These are phyloP conservation scores for Drosophila lowei DNA, from an alignment of 1,140 invertebrate species.

Conservation along the genomic window DNA sequence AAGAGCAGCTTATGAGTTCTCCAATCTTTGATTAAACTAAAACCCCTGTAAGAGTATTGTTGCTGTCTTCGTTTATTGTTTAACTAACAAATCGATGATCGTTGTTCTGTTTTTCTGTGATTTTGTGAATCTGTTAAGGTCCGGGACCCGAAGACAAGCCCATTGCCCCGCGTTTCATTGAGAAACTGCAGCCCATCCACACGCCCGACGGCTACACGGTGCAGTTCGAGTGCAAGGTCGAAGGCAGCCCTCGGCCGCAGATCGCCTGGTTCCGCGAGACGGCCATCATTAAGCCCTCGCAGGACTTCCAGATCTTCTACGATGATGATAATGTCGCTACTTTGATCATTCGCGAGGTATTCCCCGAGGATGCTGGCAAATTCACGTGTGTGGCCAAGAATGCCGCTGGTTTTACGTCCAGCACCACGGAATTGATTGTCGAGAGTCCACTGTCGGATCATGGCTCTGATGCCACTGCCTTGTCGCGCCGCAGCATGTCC, in stretches of 20 bases:
- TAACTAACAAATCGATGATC: conserved; percentile 40
- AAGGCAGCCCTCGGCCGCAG: conserved; percentile 93
- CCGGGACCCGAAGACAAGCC: conserved; percentile 90
- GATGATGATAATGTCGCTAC: conserved; percentile 96
- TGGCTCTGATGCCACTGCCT: conserved; percentile 91
- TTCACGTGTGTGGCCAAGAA: conserved; percentile 99
- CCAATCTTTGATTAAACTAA: too few species aligned
- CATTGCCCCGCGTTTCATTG: conserved; percentile 91
- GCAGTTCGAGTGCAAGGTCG: conserved; percentile 95
- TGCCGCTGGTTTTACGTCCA: conserved; percentile 95
- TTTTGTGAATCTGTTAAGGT: conserved; percentile 85
- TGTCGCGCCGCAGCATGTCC: conserved; percentile 92
- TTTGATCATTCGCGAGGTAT: conserved; percentile 96
- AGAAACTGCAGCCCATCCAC: conserved; percentile 92
- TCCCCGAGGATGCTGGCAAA: conserved; percentile 97
- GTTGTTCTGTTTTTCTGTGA: conserved; percentile 35
- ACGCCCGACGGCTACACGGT: conserved; percentile 94
- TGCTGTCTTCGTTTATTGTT: conserved; percentile 45
- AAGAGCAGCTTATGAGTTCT: too few species aligned
- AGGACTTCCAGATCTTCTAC: conserved; percentile 96
- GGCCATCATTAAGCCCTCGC: conserved; percentile 94
- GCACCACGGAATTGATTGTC: conserved; percentile 94
- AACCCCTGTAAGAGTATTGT: not conserved
- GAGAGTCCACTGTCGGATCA: conserved; percentile 94
- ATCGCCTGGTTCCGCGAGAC: conserved; percentile 98